These are phyloP conservation scores for Colostygia pectinataria DNA, from an alignment of 2,888 invertebrate genomes.

Conservation along the genomic window DNA sequence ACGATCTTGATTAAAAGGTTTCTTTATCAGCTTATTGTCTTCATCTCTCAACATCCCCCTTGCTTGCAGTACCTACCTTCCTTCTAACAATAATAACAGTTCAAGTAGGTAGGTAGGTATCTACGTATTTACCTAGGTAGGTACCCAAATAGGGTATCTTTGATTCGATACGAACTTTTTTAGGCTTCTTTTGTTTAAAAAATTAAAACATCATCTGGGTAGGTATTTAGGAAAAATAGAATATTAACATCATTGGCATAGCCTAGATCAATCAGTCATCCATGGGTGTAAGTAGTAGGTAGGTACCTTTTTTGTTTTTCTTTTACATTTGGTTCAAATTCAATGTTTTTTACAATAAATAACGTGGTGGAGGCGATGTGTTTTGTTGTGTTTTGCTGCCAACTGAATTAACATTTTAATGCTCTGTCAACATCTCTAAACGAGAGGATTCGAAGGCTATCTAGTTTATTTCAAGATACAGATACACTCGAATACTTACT, in stretches of 20 bases:
- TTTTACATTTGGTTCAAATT: neutral
- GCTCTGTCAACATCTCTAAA: slow-evolving; percentile 25
- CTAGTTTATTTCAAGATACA: slow-evolving; percentile 30
- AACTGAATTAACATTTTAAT: slow-evolving; percentile 30
- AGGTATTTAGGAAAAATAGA: no score
- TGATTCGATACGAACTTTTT: no score
- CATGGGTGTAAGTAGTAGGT: no score
- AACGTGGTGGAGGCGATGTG: slow-evolving; percentile 22
- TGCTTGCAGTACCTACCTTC: no score
- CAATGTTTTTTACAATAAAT: slow-evolving; percentile 12
- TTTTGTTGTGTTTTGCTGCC: slow-evolving; percentile 35
- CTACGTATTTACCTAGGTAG: neutral
- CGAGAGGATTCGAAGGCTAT: slow-evolving; percentile 30
- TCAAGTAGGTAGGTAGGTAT: neutral
- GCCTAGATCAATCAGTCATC: no score
- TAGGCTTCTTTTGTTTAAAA: no score
- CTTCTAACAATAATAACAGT: no score
- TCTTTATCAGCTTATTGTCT: no score
- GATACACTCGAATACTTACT: slow-evolving; percentile 71
- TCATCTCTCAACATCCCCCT: no score
- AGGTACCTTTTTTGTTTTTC: neutral
- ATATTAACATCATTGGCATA: no score
- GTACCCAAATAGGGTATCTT: neutral
- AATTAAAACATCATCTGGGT: no score
- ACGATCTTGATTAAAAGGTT: no score